Conservation (phyloP, 1,140 invertebrate species). For the Tachypleus tridentatus region DNA sequence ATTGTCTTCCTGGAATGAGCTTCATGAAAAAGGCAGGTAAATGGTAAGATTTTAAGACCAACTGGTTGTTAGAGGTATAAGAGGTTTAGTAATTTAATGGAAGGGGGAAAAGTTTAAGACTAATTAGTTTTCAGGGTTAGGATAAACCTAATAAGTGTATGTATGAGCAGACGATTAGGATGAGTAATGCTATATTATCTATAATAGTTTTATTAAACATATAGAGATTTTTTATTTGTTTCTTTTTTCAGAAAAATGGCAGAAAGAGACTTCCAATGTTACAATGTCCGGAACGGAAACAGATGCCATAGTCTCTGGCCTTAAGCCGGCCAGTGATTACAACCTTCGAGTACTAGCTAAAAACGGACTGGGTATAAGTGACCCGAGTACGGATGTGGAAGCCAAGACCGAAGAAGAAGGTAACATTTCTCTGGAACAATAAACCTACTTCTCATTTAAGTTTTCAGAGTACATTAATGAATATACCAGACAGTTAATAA, state of each 20-base stretch:
- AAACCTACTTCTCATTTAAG: too few species aligned
- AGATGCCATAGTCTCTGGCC: slow-evolving; percentile 57
- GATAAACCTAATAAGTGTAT: too few species aligned
- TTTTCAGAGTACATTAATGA: too few species aligned
- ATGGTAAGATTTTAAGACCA: too few species aligned
- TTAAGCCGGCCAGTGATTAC: slow-evolving; percentile 80
- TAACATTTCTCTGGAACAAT: slow-evolving; percentile 18
- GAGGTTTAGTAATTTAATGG: too few species aligned
- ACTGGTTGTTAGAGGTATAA: too few species aligned
- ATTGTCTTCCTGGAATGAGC: too few species aligned
- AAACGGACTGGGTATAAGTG: slow-evolving; percentile 89
- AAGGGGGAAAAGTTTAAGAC: too few species aligned
- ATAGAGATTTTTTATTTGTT: neutral
- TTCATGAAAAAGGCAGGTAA: too few species aligned
- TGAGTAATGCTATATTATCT: neutral
- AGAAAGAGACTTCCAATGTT: slow-evolving; percentile 18
- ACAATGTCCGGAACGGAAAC: slow-evolving; percentile 56
- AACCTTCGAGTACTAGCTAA: slow-evolving; percentile 90
- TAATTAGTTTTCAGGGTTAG: too few species aligned
- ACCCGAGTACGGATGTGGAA: slow-evolving; percentile 80
- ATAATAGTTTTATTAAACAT: neutral
- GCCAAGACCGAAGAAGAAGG: slow-evolving; percentile 70
- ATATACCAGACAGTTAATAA: too few species aligned
- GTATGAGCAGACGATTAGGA: slow-evolving; percentile 12
- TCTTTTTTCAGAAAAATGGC: slow-evolving; percentile 21